These are phyloP conservation scores for Centruroides sculpturatus DNA, from an alignment of 1,140 invertebrate species.

Conservation along the genomic window DNA sequence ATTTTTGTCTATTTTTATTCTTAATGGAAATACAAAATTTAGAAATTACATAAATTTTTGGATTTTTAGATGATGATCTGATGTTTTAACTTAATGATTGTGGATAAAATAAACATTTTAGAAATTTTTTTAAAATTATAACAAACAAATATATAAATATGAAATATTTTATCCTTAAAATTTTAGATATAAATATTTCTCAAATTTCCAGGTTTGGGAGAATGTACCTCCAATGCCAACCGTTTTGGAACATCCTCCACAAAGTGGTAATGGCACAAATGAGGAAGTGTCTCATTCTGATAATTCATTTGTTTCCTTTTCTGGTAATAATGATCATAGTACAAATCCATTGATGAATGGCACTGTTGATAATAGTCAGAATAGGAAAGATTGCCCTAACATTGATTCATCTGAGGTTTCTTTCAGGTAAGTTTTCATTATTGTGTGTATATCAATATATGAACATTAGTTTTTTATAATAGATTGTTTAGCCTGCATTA, in stretches of 20 bases:
- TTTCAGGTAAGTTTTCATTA: slow-evolving; percentile 2
- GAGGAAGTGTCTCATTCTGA: slow-evolving; percentile 6
- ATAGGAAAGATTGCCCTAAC: slow-evolving; percentile 1
- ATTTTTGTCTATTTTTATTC: too few relatives aligned
- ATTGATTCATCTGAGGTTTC: slow-evolving; percentile 3
- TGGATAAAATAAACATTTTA: too few relatives aligned
- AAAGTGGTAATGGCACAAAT: neutral
- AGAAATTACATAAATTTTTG: too few relatives aligned
- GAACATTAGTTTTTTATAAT: neutral
- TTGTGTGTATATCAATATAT: neutral
- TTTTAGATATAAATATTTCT: too few relatives aligned
- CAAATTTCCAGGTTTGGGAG: slow-evolving; percentile 46
- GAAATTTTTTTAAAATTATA: too few relatives aligned
- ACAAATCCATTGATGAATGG: slow-evolving; percentile 2
- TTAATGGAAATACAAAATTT: too few relatives aligned
- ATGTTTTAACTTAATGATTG: too few relatives aligned
- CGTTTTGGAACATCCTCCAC: slow-evolving; percentile 45
- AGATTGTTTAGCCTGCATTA: too few relatives aligned
- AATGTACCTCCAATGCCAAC: slow-evolving; percentile 46
- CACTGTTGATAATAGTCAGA: slow-evolving; percentile 3
- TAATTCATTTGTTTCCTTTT: slow-evolving; percentile 3
- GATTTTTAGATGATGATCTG: too few relatives aligned
- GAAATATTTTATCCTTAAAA: too few relatives aligned
- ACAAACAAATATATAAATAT: too few relatives aligned
- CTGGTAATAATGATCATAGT: slow-evolving; percentile 2